Evolutionary conservation across 2,888 invertebrate genomes (phyloP).

Genomic region (Metopia argyrocephala): DNA sequence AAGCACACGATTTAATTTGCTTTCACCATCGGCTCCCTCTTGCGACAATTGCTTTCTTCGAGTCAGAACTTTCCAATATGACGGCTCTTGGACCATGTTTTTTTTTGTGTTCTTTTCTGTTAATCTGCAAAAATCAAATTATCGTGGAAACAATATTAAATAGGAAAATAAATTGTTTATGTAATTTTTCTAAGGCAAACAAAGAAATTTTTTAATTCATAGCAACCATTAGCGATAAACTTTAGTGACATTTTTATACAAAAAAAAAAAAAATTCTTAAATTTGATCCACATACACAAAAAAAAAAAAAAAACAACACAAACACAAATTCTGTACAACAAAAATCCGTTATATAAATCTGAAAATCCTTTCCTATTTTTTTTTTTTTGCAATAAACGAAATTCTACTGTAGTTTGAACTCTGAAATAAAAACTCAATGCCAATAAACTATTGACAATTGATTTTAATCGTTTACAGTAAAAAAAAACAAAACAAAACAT

Average conservation of each 20-base stretch:
- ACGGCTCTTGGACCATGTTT: constrained; percentile 70
- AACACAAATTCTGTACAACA: not conserved
- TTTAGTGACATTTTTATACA: not conserved
- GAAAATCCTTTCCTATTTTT: not conserved
- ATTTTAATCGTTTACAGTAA: constrained; percentile 21
- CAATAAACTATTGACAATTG: constrained; percentile 26
- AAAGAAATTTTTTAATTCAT: not conserved
- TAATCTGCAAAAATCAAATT: not conserved
- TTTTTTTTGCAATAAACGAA: not conserved
- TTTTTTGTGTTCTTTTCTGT: no score
- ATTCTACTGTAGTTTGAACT: not conserved
- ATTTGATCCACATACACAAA: not conserved
- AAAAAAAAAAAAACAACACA: not conserved
- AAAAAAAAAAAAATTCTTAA: constrained; percentile 4
- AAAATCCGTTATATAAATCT: no score
- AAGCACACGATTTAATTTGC: constrained; percentile 75
- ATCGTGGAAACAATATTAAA: not conserved
- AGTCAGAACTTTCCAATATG: constrained; percentile 77
- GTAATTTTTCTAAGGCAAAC: no score
- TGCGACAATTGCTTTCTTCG: constrained; percentile 74
- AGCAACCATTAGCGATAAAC: constrained; percentile 7
- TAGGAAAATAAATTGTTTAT: not conserved
- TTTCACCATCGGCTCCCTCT: constrained; percentile 70
- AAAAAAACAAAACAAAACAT: no score
- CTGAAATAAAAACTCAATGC: constrained; percentile 12